A percentile compares a stretch with the other conserved stretches of the same genome.
phyloP scores from a whole-genome alignment of 1,140 invertebrate species.

The Drosophila nasuta region DNA sequence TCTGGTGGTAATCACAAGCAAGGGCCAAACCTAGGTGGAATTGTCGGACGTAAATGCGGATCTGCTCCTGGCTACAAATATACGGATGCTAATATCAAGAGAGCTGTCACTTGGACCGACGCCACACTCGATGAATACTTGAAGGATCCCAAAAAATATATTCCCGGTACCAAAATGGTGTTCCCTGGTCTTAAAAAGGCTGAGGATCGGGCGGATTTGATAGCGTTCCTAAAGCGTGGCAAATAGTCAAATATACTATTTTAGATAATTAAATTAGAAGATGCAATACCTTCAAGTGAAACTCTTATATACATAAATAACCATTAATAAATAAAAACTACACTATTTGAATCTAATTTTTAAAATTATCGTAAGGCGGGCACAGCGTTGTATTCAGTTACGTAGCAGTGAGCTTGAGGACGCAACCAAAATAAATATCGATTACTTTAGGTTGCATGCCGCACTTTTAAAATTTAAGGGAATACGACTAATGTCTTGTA shows the following conservation, averaged over 20 bases:
- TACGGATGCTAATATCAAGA: conserved; percentile 94
- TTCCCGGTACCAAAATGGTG: conserved; percentile 94
- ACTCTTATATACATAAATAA: neutral
- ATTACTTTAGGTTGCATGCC: too few species aligned
- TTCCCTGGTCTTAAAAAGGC: conserved; percentile 93
- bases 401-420: too few species aligned
- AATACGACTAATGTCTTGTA: too few species aligned
- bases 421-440: too few species aligned
- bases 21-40: conserved; percentile 94
- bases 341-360: too few species aligned
- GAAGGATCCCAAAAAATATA: conserved; percentile 92
- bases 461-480: too few species aligned
- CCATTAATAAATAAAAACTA: neutral
- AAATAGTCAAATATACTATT: conserved; percentile 36
- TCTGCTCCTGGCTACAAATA: conserved; percentile 91
- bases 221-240: conserved; percentile 87
- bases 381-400: too few species aligned
- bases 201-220: conserved; percentile 90
- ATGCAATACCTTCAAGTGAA: neutral
- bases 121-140: conserved; percentile 88
- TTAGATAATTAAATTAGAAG: neutral
- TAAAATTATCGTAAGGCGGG: too few species aligned
- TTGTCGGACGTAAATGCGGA: conserved; percentile 95
- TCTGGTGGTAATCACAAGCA: conserved; percentile 94
- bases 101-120: conserved; percentile 87